A percentile compares a stretch with the other conserved stretches of the same genome.
These are phyloP conservation scores for Pangasius larnaudii DNA, from an alignment of 2,797 vertebrate genomes.

Conservation along the genomic window DNA sequence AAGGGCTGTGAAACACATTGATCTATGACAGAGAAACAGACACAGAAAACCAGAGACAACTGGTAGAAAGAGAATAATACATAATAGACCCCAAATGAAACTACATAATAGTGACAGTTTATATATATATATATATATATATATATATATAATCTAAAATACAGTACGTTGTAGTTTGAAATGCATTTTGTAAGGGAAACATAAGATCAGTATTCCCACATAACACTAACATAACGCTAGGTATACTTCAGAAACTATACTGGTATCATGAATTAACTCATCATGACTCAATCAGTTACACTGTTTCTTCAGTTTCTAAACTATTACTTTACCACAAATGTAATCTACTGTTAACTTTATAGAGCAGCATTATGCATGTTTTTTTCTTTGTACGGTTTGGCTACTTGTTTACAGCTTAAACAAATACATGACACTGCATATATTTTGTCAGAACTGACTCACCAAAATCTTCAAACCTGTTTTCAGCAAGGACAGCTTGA, in stretches of 20 bases:
- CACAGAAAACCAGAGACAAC: constrained; percentile 16
- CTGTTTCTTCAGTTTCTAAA: neutral
- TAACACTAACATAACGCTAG: neutral
- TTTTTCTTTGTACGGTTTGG: neutral
- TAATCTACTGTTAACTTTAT: neutral
- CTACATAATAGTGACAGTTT: neutral
- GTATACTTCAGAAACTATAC: neutral
- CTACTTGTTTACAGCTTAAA: neutral
- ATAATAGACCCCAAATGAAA: neutral
- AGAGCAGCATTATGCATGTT: neutral
- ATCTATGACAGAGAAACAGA: constrained; percentile 39
- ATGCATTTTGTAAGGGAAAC: neutral
- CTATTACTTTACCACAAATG: neutral
- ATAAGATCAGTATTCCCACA: neutral
- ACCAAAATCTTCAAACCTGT: neutral
- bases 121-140: too few species aligned
- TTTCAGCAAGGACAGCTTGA: neutral
- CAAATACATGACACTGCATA: neutral
- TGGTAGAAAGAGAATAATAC: constrained; percentile 13
- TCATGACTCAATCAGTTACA: neutral
- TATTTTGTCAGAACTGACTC: neutral
- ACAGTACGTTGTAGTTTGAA: neutral
- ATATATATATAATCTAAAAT: neutral
- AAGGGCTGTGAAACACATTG: constrained; percentile 61
- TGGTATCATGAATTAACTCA: neutral